Conservation (phyloP, 35 echinoderm and acorn worm genomes). For the Ophioderma brevispina region DNA sequence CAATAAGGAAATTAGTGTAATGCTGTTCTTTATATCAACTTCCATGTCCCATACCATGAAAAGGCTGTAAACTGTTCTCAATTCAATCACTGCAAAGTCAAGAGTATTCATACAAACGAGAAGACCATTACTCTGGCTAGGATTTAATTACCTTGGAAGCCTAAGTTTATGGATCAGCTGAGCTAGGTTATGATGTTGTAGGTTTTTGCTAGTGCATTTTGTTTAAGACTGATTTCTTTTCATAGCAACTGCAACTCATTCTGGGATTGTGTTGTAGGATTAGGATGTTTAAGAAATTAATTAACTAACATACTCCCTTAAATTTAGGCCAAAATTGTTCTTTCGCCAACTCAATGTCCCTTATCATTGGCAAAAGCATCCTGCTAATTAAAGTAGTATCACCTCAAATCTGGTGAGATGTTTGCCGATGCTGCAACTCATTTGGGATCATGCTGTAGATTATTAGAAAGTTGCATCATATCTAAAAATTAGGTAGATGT, state of each 20-base stretch:
- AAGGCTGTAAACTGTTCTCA: background rate
- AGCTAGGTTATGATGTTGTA: too few species aligned
- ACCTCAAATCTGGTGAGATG: background rate
- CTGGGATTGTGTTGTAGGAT: background rate
- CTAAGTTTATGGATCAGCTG: too few species aligned
- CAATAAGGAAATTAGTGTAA: background rate
- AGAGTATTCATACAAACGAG: too few species aligned
- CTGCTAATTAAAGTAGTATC: background rate
- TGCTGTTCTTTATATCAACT: conserved; percentile 6
- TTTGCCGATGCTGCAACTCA: background rate
- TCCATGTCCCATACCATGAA: background rate
- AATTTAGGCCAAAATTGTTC: background rate
- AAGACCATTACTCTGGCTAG: too few species aligned
- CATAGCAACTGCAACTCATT: background rate
- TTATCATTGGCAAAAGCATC: background rate
- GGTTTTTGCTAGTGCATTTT: too few species aligned
- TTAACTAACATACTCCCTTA: background rate
- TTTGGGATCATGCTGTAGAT: background rate
- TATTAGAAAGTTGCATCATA: background rate
- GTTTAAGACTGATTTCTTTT: too few species aligned
- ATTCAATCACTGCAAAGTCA: too few species aligned
- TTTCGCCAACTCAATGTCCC: background rate
- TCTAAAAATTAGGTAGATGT: background rate
- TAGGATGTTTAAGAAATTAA: background rate
- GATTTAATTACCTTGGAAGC: too few species aligned